Evolutionary conservation across 2,797 vertebrate genomes (phyloP).

Genomic region (Nothura maculosa): DNA sequence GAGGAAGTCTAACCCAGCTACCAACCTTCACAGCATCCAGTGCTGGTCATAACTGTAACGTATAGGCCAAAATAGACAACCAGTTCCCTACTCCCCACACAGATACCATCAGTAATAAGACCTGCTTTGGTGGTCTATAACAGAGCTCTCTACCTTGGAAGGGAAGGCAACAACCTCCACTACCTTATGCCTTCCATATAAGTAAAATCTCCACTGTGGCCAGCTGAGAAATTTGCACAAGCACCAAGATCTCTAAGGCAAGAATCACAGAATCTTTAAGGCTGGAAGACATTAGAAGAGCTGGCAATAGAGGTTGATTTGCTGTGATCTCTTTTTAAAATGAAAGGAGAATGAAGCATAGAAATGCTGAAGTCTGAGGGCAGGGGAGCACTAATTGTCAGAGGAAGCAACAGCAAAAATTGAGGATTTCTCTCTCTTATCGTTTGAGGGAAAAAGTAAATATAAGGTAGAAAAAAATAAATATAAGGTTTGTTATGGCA

Average conservation of each 20-base stretch:
- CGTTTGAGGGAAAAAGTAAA: neutral
- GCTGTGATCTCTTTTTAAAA: neutral
- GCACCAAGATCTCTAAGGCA: neutral
- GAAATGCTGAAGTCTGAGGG: neutral
- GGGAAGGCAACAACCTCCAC: neutral
- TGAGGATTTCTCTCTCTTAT: neutral
- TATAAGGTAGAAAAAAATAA: neutral
- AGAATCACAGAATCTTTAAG: no score
- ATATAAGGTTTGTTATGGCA: neutral
- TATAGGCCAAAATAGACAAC: accelerated
- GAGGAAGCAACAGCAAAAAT: neutral
- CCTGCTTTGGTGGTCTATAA: neutral
- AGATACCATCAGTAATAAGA: neutral
- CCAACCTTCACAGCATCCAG: neutral
- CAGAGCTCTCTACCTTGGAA: neutral
- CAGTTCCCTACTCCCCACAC: neutral
- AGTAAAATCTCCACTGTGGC: neutral
- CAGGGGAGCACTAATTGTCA: neutral
- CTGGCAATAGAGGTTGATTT: neutral
- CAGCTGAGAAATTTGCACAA: neutral
- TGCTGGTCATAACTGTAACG: neutral
- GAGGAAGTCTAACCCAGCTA: neutral
- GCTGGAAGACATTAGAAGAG: no score
- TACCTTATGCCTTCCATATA: neutral
- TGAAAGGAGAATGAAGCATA: neutral